These are phyloP conservation scores for Cyprinodon tularosa DNA, from an alignment of 2,113 vertebrate species.

Conservation along the genomic window DNA sequence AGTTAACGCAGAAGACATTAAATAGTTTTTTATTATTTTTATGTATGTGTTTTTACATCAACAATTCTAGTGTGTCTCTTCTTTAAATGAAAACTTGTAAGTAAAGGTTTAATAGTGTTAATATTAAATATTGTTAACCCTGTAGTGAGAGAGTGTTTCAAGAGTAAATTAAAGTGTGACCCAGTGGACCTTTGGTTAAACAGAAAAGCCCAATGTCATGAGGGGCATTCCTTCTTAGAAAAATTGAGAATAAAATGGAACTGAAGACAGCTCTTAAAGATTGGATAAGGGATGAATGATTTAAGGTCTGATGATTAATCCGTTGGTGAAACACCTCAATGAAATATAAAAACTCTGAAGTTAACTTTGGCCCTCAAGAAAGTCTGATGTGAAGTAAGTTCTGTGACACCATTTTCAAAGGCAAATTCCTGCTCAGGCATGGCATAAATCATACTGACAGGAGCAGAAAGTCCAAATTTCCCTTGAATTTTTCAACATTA, in stretches of 20 bases:
- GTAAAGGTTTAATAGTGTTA: too few species aligned
- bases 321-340: conserved; percentile 44
- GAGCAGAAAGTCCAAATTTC: conserved; percentile 51
- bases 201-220: conserved; percentile 15
- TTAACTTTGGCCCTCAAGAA: conserved; percentile 76
- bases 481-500: conserved; percentile 39
- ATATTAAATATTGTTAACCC: not conserved
- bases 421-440: conserved; percentile 54
- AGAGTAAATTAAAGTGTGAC: conserved; percentile 1
- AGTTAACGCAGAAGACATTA: not conserved
- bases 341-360: conserved; percentile 64
- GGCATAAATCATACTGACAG: conserved; percentile 70
- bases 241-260: conserved; percentile 59
- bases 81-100: too few species aligned
- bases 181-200: conserved; percentile 22
- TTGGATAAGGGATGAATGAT: conserved; percentile 68
- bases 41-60: too few species aligned
- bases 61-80: too few species aligned
- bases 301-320: conserved; percentile 71
- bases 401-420: conserved; percentile 60
- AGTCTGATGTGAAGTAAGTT: conserved; percentile 72
- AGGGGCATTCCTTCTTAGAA: conserved; percentile 33
- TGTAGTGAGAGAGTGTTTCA: not conserved
- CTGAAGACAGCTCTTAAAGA: conserved; percentile 56
- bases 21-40: too few species aligned